Conservation (phyloP, 2,888 invertebrate species). For the Pharmacophagus antenor region DNA sequence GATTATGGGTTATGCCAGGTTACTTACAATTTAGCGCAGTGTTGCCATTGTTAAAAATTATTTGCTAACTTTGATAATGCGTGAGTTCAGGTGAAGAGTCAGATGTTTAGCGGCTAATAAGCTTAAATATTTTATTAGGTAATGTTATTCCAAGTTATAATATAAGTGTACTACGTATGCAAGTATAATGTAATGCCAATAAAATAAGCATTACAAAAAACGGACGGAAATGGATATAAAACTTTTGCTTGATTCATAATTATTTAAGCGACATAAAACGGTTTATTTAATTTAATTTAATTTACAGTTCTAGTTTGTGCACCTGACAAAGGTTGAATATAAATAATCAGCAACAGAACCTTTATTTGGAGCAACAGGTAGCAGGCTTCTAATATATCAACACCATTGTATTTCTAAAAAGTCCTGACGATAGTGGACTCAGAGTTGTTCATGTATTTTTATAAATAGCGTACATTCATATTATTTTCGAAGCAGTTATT, state of each 20-base stretch:
- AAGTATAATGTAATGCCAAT: conserved; percentile 30
- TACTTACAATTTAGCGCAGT: conserved; percentile 18
- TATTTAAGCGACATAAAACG: conserved; percentile 25
- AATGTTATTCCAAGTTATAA: conserved; percentile 26
- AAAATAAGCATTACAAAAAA: conserved; percentile 35
- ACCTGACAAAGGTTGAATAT: conserved; percentile 31
- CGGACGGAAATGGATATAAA: conserved; percentile 41
- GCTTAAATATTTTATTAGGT: conserved; percentile 23
- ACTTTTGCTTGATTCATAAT: conserved; percentile 22
- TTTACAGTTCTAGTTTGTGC: conserved; percentile 32
- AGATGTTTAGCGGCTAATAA: conserved; percentile 27
- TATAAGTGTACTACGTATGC: conserved; percentile 28
- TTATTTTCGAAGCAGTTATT: conserved; percentile 22
- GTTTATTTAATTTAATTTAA: not conserved
- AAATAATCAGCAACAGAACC: conserved; percentile 18
- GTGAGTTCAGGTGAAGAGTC: conserved; percentile 10
- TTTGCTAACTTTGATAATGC: conserved; percentile 17
- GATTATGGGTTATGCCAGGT: conserved; percentile 1
- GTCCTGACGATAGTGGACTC: conserved; percentile 28
- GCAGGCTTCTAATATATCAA: conserved; percentile 2
- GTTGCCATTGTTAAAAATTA: conserved; percentile 18
- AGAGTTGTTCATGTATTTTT: conserved; percentile 30
- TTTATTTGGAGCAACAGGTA: not conserved
- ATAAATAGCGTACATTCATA: conserved; percentile 28
- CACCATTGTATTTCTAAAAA: conserved; percentile 2